Percentiles rank a stretch among this genome's conserved stretches.
Evolutionary conservation across 2,888 invertebrate genomes (phyloP).

Genomic region (Pristionchus fissidentatus): DNA sequence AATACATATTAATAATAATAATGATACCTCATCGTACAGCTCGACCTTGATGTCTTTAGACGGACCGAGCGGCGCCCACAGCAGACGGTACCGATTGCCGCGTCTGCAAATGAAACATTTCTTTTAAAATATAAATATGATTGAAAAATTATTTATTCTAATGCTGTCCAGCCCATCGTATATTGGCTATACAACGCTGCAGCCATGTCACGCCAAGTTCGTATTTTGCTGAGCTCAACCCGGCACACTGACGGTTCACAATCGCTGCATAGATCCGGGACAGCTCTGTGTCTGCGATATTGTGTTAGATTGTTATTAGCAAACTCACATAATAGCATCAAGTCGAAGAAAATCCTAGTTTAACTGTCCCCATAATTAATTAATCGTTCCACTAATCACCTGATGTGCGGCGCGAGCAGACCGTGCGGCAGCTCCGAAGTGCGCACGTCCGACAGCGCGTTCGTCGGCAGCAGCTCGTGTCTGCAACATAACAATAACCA

Average conservation of each 20-base stretch:
- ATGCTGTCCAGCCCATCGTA: no score
- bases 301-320: no score
- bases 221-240: no score
- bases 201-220: no score
- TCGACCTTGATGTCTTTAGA: conserved; percentile 44
- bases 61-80: conserved; percentile 51
- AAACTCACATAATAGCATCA: no score
- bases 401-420: conserved; percentile 54
- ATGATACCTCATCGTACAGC: conserved; percentile 35
- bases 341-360: no score
- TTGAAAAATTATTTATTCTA: no score
- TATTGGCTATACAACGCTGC: neutral
- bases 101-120: conserved; percentile 42
- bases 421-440: conserved; percentile 55
- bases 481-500: no score
- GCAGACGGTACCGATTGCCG: conserved; percentile 60
- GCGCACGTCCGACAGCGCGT: conserved; percentile 49
- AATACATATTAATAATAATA: neutral
- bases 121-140: neutral
- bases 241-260: no score
- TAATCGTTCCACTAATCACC: conserved; percentile 26
- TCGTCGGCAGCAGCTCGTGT: conserved; percentile 38
- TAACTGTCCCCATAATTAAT: neutral
- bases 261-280: no score
- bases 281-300: no score